Base-by-base conservation (phyloP, 2,113 vertebrate species). In the Silurus meridionalis region DNA sequence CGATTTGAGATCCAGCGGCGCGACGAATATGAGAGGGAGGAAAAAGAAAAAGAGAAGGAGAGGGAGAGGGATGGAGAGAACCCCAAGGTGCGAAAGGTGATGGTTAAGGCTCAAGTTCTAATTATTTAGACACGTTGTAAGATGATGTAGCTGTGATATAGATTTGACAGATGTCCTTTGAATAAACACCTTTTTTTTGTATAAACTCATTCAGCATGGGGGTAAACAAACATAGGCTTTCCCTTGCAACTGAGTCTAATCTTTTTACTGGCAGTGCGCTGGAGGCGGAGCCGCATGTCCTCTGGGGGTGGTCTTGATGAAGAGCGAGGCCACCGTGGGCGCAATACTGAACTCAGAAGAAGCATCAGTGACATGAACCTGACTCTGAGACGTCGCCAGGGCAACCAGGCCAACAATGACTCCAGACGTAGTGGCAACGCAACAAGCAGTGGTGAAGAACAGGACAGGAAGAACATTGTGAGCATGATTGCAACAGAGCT, bases 321-420 rank as follows among this genome's bases (percentile, higher is more conserved):
- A 82, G 95, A 95, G 89, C 95, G 66, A 0, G 94, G 94, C 83
- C 94, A 88, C 88, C 94, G 94, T 9, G 95, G 93, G 14, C 95
- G 97, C 25, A 95, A 97, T 87, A 93, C 95, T 0, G 97, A 97
- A 89, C 94, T 98, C 87, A 93, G 97, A 69, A 95, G 97, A 80
- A 98, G 97, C 89, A 97, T 98, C 92, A 98, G 97, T 0, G 97
- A 98, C 89, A 97, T 98, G 94, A 97, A 97, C 91, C 91, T 98
- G 74, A 97, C 95, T 89, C 93, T 96, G 11, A 93, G 96, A 6
- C 95, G 96, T 46, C 95, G 97, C 21, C 95, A 95, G 79, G 94
- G 95, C 60, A 95, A 95, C 91, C 93, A 95, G 0, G 86, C 92
- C 57, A 63, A 79, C 89, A 93, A 90, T 28, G 94, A 95, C 25